Evolutionary conservation across 1,140 invertebrate genomes (phyloP).

Genomic region (Leptinotarsa defecta): DNA sequence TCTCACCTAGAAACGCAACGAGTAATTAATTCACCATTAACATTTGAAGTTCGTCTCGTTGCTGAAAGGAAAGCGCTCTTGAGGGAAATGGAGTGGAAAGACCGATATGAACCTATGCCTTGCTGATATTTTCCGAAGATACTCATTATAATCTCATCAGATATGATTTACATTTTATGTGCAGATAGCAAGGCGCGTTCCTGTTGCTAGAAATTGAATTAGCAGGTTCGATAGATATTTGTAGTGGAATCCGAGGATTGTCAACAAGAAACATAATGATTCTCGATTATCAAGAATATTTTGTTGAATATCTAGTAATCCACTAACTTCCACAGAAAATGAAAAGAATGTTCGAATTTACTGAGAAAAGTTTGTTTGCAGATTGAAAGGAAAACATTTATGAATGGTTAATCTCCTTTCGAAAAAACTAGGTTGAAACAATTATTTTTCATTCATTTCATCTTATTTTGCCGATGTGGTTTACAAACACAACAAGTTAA

Average conservation of each 20-base stretch:
- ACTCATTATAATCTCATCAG: conserved; percentile 42
- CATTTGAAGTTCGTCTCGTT: conserved; percentile 34
- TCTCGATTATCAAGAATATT: no score
- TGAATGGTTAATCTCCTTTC: no score
- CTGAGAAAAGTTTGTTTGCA: no score
- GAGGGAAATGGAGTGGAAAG: conserved; percentile 40
- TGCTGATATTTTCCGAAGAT: conserved; percentile 29
- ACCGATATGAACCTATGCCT: conserved; percentile 31
- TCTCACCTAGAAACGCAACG: conserved; percentile 31
- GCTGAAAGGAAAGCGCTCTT: conserved; percentile 33
- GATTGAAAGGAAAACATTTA: no score
- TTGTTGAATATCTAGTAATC: no score
- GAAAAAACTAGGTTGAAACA: no score
- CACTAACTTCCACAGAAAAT: no score
- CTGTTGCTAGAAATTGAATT: not conserved
- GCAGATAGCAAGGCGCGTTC: not conserved
- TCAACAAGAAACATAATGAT: no score
- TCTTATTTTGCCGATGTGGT: no score
- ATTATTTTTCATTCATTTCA: no score
- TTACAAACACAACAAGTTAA: no score
- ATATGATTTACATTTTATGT: conserved; percentile 34
- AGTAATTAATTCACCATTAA: conserved; percentile 39
- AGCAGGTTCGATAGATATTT: not conserved
- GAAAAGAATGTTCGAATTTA: no score
- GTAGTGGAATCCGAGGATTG: not conserved